Evolutionary conservation across 2,113 vertebrate genomes (phyloP).

Genomic region (Caranx ignobilis): DNA sequence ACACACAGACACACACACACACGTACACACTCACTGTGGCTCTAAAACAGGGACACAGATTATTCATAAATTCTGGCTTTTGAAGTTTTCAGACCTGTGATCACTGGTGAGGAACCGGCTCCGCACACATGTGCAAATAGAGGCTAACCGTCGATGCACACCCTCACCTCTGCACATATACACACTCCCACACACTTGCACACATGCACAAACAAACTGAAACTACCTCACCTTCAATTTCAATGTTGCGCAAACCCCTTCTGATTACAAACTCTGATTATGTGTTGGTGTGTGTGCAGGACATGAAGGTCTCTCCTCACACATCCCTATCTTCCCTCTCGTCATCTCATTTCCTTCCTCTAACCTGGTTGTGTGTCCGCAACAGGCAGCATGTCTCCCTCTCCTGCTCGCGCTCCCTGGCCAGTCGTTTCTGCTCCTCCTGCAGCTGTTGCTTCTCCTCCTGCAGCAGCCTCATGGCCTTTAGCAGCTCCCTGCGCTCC

Average conservation of each 20-base stretch:
- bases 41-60: conserved; percentile 63
- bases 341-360: not conserved
- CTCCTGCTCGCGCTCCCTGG: conserved; percentile 83
- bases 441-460: conserved; percentile 92
- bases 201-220: conserved; percentile 27
- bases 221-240: conserved; percentile 6
- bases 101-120: conserved; percentile 74
- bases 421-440: conserved; percentile 89
- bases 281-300: not conserved
- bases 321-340: not conserved
- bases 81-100: conserved; percentile 80
- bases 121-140: conserved; percentile 46
- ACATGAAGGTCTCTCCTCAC: not conserved
- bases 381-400: conserved; percentile 89
- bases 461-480: conserved; percentile 89
- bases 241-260: not conserved
- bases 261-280: not conserved
- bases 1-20: conserved; percentile 16
- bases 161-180: not conserved
- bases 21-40: conserved; percentile 49
- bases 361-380: conserved; percentile 90
- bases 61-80: conserved; percentile 68
- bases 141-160: conserved; percentile 26
- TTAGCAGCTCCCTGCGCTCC: conserved; percentile 93
- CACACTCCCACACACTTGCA: conserved; percentile 1